Evolutionary conservation across 2,113 vertebrate species (phyloP), one percentile per base, ranked within the genome.

Genomic region (Neodontobutis hainanensis): DNA sequence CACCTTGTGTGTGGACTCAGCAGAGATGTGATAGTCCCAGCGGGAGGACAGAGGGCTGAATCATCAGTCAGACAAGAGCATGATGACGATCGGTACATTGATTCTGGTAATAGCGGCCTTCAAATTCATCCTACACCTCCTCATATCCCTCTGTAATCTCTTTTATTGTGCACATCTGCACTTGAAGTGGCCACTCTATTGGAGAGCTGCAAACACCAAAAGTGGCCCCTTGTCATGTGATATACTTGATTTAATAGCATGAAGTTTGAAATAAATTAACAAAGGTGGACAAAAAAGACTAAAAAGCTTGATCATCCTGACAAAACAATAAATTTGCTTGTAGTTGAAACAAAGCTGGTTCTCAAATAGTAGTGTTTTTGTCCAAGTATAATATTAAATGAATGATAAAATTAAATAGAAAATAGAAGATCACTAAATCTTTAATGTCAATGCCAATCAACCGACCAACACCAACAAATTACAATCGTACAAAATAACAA

Each of bases 11-110:
- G 67, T 68, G 59, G 67, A 53, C 36, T 64, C 66, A 61, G 61
- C 63, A 68, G 69, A 82, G 52, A 77, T 15, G 61, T 36, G 73
- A 82, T 81, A 68, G 51, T 59, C 83, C 79, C 83, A 62, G 34
- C 49, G 75, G 67, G 80, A 55, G 9, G 42, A 50, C 61, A 57
- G 55, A 34, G 34, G 53, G 77, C 53, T 14, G 75, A 58, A 42
- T 49, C 49, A 48, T 27, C 46, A 61, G 52, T 32, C 59, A 52
- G 63, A 77, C 42, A 72, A 40, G 36, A 70, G 50, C 53, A 32
- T 14, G n/a, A 48, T 27, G 57, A 60, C 38, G 15, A 59, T 48
- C 56, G 64, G 27, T 70, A 65, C 58, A 84, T 81, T 36, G 61
- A 84, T 77, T 47, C 52, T 11, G 35, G 67, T 70, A 78, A 83